Percentiles rank a stretch among this genome's conserved stretches.
Evolutionary conservation across 2,113 vertebrate species (phyloP).

Genomic region (Mesocricetus auratus): DNA sequence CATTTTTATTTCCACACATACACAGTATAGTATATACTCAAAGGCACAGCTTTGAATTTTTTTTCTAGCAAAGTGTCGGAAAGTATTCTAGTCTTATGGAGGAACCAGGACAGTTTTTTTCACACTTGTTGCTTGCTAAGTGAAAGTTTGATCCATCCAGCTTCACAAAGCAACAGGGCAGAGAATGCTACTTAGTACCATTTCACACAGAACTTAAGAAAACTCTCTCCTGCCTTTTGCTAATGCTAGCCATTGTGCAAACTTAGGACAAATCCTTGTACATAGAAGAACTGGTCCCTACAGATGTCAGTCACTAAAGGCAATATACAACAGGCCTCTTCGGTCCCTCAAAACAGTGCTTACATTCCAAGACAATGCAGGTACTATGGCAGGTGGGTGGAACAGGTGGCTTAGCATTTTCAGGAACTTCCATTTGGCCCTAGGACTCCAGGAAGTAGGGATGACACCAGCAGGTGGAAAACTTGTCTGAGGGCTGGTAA

Average conservation of each 20-base stretch:
- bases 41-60: slow-evolving; percentile 91
- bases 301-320: slow-evolving; percentile 87
- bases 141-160: slow-evolving; percentile 68
- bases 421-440: slow-evolving; percentile 17
- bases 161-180: slow-evolving; percentile 65
- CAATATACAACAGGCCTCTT: slow-evolving; percentile 79
- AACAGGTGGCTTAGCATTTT: neutral
- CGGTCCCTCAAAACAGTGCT: slow-evolving; percentile 71
- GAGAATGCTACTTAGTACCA: slow-evolving; percentile 76
- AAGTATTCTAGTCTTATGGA: slow-evolving; percentile 84
- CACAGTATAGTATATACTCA: slow-evolving; percentile 90
- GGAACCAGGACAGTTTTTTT: slow-evolving; percentile 79
- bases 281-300: slow-evolving; percentile 77
- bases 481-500: slow-evolving; percentile 66
- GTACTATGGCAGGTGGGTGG: neutral
- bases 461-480: slow-evolving; percentile 42
- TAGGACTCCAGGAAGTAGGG: slow-evolving; percentile 63
- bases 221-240: slow-evolving; percentile 77
- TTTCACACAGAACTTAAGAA: slow-evolving; percentile 76
- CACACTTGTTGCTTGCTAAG: slow-evolving; percentile 84
- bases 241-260: slow-evolving; percentile 86
- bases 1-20: slow-evolving; percentile 88
- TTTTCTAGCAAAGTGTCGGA: slow-evolving; percentile 85
- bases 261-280: slow-evolving; percentile 85
- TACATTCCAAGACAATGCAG: slow-evolving; percentile 52